A percentile compares a stretch with the other conserved stretches of the same genome.
These are phyloP conservation scores for Drosophila persimilis DNA, from an alignment of 1,140 invertebrate species.

Conservation along the genomic window DNA sequence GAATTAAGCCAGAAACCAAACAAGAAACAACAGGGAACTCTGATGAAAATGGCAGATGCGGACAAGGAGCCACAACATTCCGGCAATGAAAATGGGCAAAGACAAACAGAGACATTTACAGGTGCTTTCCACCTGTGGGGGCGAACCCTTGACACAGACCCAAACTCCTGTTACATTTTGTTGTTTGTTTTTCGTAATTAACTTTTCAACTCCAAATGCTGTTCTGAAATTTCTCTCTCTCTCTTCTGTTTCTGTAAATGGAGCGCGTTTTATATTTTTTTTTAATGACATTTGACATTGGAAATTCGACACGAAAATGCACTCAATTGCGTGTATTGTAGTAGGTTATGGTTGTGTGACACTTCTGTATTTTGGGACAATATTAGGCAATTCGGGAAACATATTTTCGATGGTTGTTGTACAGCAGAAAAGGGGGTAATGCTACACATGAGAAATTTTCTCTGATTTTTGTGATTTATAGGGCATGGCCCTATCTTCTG, in stretches of 20 bases:
- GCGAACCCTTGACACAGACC: background rate
- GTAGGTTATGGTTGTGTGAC: constrained; percentile 10
- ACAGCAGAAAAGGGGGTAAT: too few relatives aligned
- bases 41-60: background rate
- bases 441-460: too few relatives aligned
- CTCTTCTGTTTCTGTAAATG: constrained; percentile 4
- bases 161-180: background rate
- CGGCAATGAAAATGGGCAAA: constrained; percentile 28
- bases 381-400: background rate
- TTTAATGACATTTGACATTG: constrained; percentile 36
- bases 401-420: too few relatives aligned
- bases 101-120: constrained; percentile 12
- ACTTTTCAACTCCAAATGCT: constrained; percentile 39
- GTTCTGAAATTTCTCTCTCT: background rate
- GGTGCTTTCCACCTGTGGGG: constrained; percentile 13
- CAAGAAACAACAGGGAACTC: constrained; percentile 9
- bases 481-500: too few relatives aligned
- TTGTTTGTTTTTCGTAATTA: constrained; percentile 49
- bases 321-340: constrained; percentile 31
- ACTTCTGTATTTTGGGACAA: background rate
- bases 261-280: constrained; percentile 14
- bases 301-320: constrained; percentile 42
- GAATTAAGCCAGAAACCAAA: constrained; percentile 31
- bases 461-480: background rate
- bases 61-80: too few relatives aligned